Evolutionary conservation across 2,113 vertebrate species (phyloP).

Genomic region (Sus scrofa): DNA sequence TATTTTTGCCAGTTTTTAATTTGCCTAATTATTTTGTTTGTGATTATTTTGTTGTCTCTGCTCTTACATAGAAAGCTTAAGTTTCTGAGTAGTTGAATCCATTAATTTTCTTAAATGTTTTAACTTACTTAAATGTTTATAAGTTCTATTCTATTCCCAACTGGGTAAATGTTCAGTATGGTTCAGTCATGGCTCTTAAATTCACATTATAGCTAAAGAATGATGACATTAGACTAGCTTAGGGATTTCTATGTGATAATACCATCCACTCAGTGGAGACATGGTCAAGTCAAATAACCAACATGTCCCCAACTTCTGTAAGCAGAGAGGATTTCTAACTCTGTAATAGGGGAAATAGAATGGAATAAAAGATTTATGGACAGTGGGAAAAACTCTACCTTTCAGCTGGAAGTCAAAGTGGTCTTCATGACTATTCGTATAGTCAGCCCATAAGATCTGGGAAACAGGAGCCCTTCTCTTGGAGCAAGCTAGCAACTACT

Average conservation of each 20-base stretch:
- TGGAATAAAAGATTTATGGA: neutral
- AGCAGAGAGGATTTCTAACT: neutral
- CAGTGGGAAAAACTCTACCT: neutral
- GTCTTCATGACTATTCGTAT: neutral
- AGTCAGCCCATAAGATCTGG: neutral
- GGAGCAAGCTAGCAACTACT: neutral
- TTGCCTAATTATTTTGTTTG: conserved; percentile 20
- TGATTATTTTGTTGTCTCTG: neutral
- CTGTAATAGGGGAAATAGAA: neutral
- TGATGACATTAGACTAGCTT: neutral
- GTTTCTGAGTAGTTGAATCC: neutral
- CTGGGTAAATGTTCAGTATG: neutral
- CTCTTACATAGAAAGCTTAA: neutral
- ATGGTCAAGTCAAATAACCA: neutral
- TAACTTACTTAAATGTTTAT: neutral
- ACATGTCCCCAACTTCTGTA: neutral
- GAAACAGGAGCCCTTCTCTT: neutral
- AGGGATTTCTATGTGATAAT: neutral
- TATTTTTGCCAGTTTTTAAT: neutral
- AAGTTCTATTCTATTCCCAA: neutral
- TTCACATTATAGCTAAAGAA: conserved; percentile 2
- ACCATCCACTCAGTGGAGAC: neutral
- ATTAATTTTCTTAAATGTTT: neutral
- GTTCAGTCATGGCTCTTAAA: neutral
- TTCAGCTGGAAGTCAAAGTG: conserved; percentile 9